These are phyloP conservation scores for Muraenolepis orangiensis DNA, from an alignment of 2,797 vertebrate species.

Conservation along the genomic window DNA sequence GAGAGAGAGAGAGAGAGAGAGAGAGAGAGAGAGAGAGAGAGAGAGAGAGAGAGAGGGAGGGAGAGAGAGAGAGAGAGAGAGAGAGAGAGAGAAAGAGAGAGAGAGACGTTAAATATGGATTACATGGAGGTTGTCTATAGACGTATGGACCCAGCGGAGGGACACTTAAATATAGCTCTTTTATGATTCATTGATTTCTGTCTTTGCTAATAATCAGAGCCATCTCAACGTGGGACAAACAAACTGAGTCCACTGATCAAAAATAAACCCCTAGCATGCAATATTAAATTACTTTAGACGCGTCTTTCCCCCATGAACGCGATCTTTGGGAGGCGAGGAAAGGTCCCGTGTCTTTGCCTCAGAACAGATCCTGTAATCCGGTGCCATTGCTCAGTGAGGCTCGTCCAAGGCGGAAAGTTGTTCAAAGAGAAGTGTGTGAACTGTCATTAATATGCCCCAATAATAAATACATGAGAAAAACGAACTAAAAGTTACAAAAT, in stretches of 20 bases:
- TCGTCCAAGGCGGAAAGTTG: conserved; percentile 56
- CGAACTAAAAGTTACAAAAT: no score
- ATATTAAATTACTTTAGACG: conserved; percentile 44
- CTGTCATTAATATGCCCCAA: not conserved
- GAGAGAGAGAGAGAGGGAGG: not conserved
- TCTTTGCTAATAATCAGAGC: conserved; percentile 46
- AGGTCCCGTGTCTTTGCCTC: conserved; percentile 27
- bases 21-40: no score
- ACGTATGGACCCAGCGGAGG: conserved; percentile 43
- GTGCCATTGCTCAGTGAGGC: conserved; percentile 34
- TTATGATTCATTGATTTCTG: conserved; percentile 69
- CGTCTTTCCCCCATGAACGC: conserved; percentile 20
- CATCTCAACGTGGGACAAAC: conserved; percentile 60
- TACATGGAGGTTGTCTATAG: conserved; percentile 27
- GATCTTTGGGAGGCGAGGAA: conserved; percentile 39
- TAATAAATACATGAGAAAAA: not conserved
- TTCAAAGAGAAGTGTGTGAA: conserved; percentile 32
- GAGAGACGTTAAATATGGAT: conserved; percentile 66
- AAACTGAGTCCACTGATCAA: conserved; percentile 61
- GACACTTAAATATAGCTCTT: conserved; percentile 55
- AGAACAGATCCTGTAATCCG: conserved; percentile 14
- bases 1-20: conserved; percentile 1
- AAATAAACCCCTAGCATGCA: conserved; percentile 42
- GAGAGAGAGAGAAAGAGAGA: no score
- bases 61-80: no score